Base-by-base conservation (phyloP, 2,888 invertebrate genomes). In the Enchytraeus crypticus region DNA sequence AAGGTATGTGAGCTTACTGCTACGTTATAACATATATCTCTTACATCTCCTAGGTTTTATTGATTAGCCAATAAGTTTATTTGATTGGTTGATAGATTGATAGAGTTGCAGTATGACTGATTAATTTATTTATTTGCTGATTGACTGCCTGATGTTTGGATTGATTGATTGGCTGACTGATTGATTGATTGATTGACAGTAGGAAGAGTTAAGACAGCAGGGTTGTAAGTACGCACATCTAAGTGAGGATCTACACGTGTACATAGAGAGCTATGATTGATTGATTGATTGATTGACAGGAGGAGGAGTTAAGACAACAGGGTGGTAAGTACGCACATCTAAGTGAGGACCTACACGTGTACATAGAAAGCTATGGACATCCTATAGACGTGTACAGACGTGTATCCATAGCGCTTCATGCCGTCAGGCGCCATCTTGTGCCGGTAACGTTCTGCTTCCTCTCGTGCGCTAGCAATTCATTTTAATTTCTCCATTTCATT, bases 331-430 rank as follows among this genome's bases (percentile, higher is more conserved):
- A 90, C 77, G 84, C 88, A 0, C 92, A 92, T 78, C 82, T 92
- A 32, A 84, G 86, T 55, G 91, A 91, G 68, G 91, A 92, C 73
- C 81, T 92, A 32, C 92, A 92, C 74, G 89, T 92, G 0, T 89
- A 91, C 79, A 87, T 93, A 57, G 87, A 89, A 11, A 89, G 90
- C 1, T 82, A 89, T 67, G 91, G 90, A 2, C 88, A 90, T 1
- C 89, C 91, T 0, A 88, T 90, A 2, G 92, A 92, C 79, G 91
- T 90, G 27, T 90, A 92, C 75, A 88, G 88, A 47, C 84, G 91
- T 58, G 86, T 92, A 62, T 88, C 90, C 0, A 89, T 87, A 73
- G 91, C 90, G 5, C 82, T 91, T 23, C 87, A 88, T 0, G 90
- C 92, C 78, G 86, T 91, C 38, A 85, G 85, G 65, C 86, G 89